Evolutionary conservation across 2,113 vertebrate species (phyloP).

Genomic region (Dicrurus megarhynchus): DNA sequence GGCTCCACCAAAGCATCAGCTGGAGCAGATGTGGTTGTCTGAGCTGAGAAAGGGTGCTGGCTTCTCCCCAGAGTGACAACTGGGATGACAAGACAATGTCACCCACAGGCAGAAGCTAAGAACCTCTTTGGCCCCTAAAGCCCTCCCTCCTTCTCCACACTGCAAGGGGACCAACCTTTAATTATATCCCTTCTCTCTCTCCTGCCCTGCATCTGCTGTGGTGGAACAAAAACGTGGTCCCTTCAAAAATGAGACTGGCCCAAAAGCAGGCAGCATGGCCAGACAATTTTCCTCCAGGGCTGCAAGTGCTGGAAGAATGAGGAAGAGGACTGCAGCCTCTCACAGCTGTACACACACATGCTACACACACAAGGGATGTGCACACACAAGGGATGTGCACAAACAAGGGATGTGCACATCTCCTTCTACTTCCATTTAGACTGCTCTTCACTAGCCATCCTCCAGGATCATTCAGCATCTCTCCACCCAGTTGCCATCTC

Average conservation of each 20-base stretch:
- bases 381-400: not conserved
- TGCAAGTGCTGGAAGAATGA: not conserved
- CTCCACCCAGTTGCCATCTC: not conserved
- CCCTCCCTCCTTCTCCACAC: not conserved
- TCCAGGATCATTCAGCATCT: not conserved
- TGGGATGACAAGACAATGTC: not conserved
- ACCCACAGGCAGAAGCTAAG: not conserved
- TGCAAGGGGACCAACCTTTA: not conserved
- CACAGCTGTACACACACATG: too few relatives aligned
- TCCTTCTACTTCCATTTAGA: not conserved
- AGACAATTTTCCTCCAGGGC: not conserved
- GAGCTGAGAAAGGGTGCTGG: not conserved
- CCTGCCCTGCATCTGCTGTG: not conserved
- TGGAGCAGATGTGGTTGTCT: not conserved
- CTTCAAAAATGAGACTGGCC: not conserved
- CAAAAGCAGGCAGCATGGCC: not conserved
- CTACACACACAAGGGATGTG: not conserved
- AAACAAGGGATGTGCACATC: not conserved
- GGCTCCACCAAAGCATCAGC: not conserved
- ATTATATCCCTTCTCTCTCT: not conserved
- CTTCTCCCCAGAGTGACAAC: not conserved
- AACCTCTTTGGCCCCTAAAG: not conserved
- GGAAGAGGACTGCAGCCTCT: not conserved
- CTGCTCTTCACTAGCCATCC: not conserved
- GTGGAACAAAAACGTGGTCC: not conserved